Evolutionary conservation across 2,113 vertebrate species (phyloP).

Genomic region (Rutilus rutilus): DNA sequence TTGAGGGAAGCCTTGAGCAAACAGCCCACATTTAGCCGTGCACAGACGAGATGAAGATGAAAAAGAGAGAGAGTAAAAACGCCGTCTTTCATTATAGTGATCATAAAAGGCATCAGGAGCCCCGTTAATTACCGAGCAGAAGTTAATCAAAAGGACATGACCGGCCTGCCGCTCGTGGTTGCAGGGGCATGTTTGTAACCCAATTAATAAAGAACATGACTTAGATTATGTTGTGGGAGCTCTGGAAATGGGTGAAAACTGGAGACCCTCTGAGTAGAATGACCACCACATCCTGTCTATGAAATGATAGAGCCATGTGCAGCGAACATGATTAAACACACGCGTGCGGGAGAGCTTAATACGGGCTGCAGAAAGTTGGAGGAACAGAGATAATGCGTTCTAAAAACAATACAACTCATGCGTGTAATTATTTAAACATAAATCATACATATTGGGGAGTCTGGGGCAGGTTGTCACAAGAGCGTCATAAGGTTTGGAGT

Average conservation of each 20-base stretch:
- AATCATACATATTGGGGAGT: neutral
- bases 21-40: neutral
- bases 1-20: neutral
- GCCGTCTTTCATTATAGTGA: conserved; percentile 10
- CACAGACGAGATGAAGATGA: neutral
- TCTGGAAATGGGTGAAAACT: neutral
- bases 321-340: no score
- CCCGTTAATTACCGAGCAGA: conserved; percentile 37
- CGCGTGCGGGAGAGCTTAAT: neutral
- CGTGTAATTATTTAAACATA: neutral
- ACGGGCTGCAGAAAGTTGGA: neutral
- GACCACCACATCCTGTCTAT: neutral
- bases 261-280: neutral
- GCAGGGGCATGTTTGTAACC: conserved; percentile 55
- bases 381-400: neutral
- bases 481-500: neutral
- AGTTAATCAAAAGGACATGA: conserved; percentile 58
- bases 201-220: conserved; percentile 71
- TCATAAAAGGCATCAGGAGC: neutral
- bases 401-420: neutral
- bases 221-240: conserved; percentile 66
- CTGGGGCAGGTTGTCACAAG: neutral
- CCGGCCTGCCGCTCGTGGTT: conserved; percentile 10
- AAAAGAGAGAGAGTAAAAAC: neutral
- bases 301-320: neutral